phyloP scores from a whole-genome alignment of 1,140 invertebrate genomes.

The Sweltsa coloradensis region DNA sequence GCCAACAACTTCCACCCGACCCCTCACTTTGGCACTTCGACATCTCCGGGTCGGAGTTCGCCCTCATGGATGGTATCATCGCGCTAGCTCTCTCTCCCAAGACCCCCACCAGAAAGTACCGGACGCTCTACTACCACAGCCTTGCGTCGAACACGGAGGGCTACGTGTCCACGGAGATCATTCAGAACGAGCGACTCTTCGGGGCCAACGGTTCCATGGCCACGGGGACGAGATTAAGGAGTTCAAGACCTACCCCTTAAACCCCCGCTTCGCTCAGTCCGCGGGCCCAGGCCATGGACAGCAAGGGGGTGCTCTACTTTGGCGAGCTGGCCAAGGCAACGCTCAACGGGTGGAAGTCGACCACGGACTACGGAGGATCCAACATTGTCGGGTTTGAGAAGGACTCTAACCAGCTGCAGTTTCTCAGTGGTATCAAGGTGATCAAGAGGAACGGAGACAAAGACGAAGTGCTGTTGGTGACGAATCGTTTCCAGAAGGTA shows the following conservation, averaged over 20 bases:
- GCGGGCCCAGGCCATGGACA: constrained; percentile 4
- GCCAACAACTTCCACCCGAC: constrained; percentile 31
- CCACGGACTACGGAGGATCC: background rate
- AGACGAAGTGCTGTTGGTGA: constrained; percentile 53
- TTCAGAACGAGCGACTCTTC: constrained; percentile 4
- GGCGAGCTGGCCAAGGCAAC: background rate
- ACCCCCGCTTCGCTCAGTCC: background rate
- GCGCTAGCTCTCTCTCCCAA: background rate
- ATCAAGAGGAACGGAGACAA: too few relatives aligned
- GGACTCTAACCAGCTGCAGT: too few relatives aligned
- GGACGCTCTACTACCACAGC: constrained; percentile 5
- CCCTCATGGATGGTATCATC: constrained; percentile 9
- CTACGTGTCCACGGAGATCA: background rate
- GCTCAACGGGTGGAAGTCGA: constrained; percentile 2
- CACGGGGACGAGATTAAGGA: too few relatives aligned
- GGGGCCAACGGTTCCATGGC: constrained; percentile 11
- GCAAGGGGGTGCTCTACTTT: constrained; percentile 7
- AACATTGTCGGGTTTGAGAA: too few relatives aligned
- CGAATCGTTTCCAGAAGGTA: constrained; percentile 52
- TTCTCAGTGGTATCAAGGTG: too few relatives aligned
- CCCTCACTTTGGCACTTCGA: constrained; percentile 25
- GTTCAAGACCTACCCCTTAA: too few relatives aligned
- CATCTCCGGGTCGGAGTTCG: constrained; percentile 16
- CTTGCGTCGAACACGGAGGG: background rate
- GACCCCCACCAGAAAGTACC: constrained; percentile 21